phyloP scores from a whole-genome alignment of 2,113 vertebrate genomes.

The Pagrus major region DNA sequence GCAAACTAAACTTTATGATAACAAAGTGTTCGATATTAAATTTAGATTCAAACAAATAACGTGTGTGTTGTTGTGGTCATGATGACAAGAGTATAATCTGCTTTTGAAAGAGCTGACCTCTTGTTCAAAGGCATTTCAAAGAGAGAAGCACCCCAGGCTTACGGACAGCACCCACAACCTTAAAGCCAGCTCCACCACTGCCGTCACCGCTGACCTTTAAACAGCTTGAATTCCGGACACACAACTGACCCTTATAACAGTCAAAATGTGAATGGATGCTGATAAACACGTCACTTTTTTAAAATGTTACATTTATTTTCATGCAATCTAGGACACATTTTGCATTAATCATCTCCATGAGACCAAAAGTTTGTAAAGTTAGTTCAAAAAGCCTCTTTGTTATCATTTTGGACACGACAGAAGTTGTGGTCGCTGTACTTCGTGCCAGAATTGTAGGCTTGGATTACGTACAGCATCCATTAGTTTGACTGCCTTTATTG shows the following conservation, averaged over 20 bases:
- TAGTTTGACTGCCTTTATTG: background rate
- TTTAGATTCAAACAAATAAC: background rate
- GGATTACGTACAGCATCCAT: background rate
- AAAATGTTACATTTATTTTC: background rate
- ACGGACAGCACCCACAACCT: conserved; percentile 38
- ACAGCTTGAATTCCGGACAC: conserved; percentile 24
- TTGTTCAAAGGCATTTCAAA: conserved; percentile 62
- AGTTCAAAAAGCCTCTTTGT: no score
- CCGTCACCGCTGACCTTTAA: conserved; percentile 62
- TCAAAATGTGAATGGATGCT: background rate
- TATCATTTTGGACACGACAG: background rate
- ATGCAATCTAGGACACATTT: background rate
- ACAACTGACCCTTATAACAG: background rate
- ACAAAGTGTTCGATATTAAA: background rate
- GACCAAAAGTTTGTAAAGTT: background rate
- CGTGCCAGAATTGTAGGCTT: background rate
- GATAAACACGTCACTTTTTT: background rate
- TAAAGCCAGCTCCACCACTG: conserved; percentile 42
- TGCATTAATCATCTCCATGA: no score
- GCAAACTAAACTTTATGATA: background rate
- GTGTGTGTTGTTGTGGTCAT: conserved; percentile 6
- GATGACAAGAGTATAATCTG: conserved; percentile 3
- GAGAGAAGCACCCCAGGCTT: background rate
- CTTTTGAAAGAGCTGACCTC: conserved; percentile 59
- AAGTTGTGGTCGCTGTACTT: background rate